Conservation (phyloP, 2,797 vertebrate species). For the Danio jaintianensis region DNA sequence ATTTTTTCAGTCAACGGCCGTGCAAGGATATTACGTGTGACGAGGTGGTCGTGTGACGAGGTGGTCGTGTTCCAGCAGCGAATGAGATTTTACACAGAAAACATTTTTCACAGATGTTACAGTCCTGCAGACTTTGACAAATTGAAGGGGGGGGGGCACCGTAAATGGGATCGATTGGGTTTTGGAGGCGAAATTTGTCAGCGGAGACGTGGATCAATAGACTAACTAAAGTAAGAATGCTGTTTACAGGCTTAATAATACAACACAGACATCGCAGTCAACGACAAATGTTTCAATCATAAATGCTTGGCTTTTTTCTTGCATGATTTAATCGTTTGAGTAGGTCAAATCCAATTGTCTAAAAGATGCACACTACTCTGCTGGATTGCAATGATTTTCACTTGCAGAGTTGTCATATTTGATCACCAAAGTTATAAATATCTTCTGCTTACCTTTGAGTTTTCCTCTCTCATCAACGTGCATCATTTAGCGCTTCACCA, state of each 20-base stretch:
- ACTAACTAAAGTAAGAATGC: slow-evolving; percentile 23
- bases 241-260: slow-evolving; percentile 8
- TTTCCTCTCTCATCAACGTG: not conserved
- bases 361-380: not conserved
- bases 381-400: too few relatives aligned
- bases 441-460: slow-evolving; percentile 56
- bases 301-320: not conserved
- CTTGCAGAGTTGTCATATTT: not conserved
- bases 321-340: not conserved
- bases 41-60: slow-evolving; percentile 1
- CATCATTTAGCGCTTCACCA: slow-evolving; percentile 26
- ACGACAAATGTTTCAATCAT: not conserved
- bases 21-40: slow-evolving; percentile 16
- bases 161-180: slow-evolving; percentile 32
- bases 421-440: slow-evolving; percentile 53
- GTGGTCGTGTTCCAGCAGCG: not conserved
- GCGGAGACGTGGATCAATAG: slow-evolving; percentile 36
- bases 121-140: not conserved
- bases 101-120: slow-evolving; percentile 42
- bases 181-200: slow-evolving; percentile 21
- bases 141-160: slow-evolving; percentile 7
- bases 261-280: not conserved
- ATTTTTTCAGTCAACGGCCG: slow-evolving; percentile 27
- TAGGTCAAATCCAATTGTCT: not conserved
- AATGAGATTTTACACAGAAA: slow-evolving; percentile 15